Base-by-base conservation (phyloP, 2,797 vertebrate genomes). In the Carcharodon carcharias region DNA sequence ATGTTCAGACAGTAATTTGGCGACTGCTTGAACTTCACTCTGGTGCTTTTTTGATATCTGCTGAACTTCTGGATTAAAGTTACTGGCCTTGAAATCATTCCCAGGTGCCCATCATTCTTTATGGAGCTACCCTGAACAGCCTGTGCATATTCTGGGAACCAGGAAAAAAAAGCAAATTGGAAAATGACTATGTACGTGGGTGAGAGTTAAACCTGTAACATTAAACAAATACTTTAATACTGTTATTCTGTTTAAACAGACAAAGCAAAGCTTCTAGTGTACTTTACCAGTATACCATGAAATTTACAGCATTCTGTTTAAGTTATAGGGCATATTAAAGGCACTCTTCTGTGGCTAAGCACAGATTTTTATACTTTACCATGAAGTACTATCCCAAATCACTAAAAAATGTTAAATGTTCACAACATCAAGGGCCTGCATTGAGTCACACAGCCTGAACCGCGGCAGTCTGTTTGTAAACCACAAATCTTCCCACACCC, bases 401-500 rank as follows among this genome's bases (percentile, higher is more conserved):
- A 73, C 69, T 7, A 14, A 11, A 73, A 73, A 95, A 95, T 54
- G 69, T 95, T 50, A 71, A 95, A 71, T 73, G 12, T 14, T 95
- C 67, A 28, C 45, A 95, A 73, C 69, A 95, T 95, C 94, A 95
- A 95, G 69, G 69, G 67, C 31, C 28, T 16, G 23, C 9, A 11
- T 54, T 18, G 93, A 69, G 67, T 95, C 61, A 71, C 54, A 63
- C 40, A 56, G 45, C 31, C 69, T 95, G 50, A 56, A n/a, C 94
- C 31, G 11, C 35, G 12, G 31, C 69, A 45, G 94, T 56, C 40
- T 95, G 56, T 56, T 35, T 2, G 26, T 18, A 95, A 77, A 95
- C 94, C 94, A 56, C 69, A 77, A 73, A 95, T 71, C 94, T 95
- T 95, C 94, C 94, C 94, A 95, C 50, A 95, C 94, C 31, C 94